Evolutionary conservation across 2,797 vertebrate species (phyloP).

Genomic region (Lagodon rhomboides): DNA sequence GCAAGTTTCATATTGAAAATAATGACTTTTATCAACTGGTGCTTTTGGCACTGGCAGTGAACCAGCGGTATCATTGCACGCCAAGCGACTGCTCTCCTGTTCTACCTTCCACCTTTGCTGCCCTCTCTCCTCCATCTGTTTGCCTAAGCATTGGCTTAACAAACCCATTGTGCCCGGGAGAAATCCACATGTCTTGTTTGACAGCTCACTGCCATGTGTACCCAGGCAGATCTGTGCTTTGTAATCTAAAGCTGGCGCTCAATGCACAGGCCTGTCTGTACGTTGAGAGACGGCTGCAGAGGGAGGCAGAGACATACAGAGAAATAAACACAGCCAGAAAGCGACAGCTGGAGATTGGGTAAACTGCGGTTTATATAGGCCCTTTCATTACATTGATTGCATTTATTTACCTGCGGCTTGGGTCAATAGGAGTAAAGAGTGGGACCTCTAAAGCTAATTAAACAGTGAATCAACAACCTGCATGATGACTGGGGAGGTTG

Average conservation of each 20-base stretch:
- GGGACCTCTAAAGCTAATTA: constrained; percentile 54
- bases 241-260: constrained; percentile 77
- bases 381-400: constrained; percentile 53
- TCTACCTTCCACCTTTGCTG: constrained; percentile 57
- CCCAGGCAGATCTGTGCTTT: constrained; percentile 75
- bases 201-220: constrained; percentile 76
- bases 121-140: constrained; percentile 71
- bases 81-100: constrained; percentile 25
- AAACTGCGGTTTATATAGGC: constrained; percentile 47
- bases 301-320: constrained; percentile 43
- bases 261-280: constrained; percentile 76
- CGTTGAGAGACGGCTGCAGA: constrained; percentile 69
- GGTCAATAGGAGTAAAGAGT: constrained; percentile 45
- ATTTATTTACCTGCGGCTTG: constrained; percentile 53
- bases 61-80: constrained; percentile 9
- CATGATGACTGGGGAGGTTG: constrained; percentile 21
- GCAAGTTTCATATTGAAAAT: neutral
- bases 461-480: constrained; percentile 21
- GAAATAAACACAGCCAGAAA: constrained; percentile 59
- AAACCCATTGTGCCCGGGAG: constrained; percentile 69
- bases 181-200: constrained; percentile 73
- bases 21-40: neutral
- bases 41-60: neutral
- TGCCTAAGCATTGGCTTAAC: constrained; percentile 69
- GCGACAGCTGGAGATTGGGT: constrained; percentile 62